Evolutionary conservation across 2,888 invertebrate genomes (phyloP), one percentile per base, ranked within the genome.

Genomic region (Tholera decimalis): DNA sequence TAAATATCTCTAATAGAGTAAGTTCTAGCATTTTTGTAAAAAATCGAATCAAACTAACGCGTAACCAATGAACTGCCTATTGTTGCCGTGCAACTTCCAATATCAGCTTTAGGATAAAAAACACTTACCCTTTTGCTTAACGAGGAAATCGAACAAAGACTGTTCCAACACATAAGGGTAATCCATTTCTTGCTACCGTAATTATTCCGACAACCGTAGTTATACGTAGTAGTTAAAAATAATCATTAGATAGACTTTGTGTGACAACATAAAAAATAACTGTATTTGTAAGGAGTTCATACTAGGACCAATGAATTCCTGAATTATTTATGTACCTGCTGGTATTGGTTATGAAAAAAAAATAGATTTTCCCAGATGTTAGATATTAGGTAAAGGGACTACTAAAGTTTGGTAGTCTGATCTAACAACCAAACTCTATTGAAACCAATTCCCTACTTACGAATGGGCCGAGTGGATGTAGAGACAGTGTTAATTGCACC

Each of bases 81-180:
- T n/a, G n/a, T 47, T 39, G 58, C 20, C 20, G 26, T 68, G 6
- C 58, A 33, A 39, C 18, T 58, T 47, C 33, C 30, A 39, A 22
- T 56, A 68, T 2, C 3, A 2, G 8, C 15, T 15, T 22, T n/a
- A 49, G 4, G 11, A 28, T 57, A 58, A 65, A 65, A 33, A 47
- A 6, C 33, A 39, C 68, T 68, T 65, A 68, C 46, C 71, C 71
- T 24, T 44, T 51, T 22, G 30, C 11, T 46, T 26, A 30, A 28
- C 30, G 37, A 51, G 44, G 50, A 60, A 70, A 33, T 46, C 18
- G 50, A 67, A 67, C 33, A 67, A 67, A 70, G 67, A 7, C 37
- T n/a, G 26, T 11, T 24, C 3, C 13, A 26, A 28, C 28, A 51
- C 44, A 70, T 47, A 69, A 22, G 47, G 70, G 9, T 15, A 15